Evolutionary conservation across 2,888 invertebrate genomes (phyloP), one percentile per base, ranked within the genome.

Genomic region (Yponomeuta cagnagella): DNA sequence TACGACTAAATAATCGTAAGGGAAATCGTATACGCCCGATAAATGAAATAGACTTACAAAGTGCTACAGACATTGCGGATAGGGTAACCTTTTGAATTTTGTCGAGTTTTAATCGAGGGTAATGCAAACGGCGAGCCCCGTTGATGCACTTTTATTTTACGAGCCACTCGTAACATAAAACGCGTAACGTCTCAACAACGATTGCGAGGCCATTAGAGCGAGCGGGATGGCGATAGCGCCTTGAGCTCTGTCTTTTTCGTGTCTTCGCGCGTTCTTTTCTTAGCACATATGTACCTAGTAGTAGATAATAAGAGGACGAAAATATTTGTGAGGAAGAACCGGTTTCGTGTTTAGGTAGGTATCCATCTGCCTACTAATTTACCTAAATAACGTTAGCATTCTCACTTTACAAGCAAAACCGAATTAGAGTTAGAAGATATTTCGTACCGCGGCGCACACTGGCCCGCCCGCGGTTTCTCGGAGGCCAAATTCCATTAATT

Each of bases 1-100:
- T 93, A 93, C 91, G 92, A 92, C 92, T 93, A 92, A 92, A 93
- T 93, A 93, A 92, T 92, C 93, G 93, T 93, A 93, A 92, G 92
- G 88, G 91, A 90, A 87, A 89, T 89, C 87, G 81, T 87, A 77
- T 79, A 81, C 84, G 72, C 77, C 52, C 84, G 83, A 75, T 87
- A 76, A 81, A 79, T 87, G 83, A 71, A 73, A 77, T 77, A 80
- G 80, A 74, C 79, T 73, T 74, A 4, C 76, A 73, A 74, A 73
- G 72, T 73, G 75, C 76, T 73, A 73, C 73, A 71, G 74, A 70
- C 73, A 75, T 77, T 74, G 72, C 73, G 63, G 77, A 74, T 73
- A 71, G 71, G 74, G 52, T 52, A 72, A 74, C 72, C 73, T 80
- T 79, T 77, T 78, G 71, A 78, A 84, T 78, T 85, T 74, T 79